Evolutionary conservation across 2,888 invertebrate genomes (phyloP).

Genomic region (Odiellus spinosus): DNA sequence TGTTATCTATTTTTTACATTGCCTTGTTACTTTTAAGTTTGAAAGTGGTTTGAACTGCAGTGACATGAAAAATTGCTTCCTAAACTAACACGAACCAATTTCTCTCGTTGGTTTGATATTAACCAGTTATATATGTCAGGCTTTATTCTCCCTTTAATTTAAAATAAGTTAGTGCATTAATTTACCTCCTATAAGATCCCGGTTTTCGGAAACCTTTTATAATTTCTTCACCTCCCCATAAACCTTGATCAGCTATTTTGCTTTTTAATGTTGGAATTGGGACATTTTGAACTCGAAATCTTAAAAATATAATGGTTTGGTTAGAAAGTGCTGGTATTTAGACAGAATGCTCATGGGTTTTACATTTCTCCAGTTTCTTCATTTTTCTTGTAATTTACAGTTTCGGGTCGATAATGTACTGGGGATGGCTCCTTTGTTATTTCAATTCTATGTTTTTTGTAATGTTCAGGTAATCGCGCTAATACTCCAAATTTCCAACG

Average conservation of each 20-base stretch:
- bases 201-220: constrained; percentile 64
- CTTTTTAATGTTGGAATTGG: constrained; percentile 61
- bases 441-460: constrained; percentile 36
- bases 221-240: constrained; percentile 95
- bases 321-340: too few species aligned
- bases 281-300: constrained; percentile 52
- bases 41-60: too few species aligned
- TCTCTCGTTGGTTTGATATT: too few species aligned
- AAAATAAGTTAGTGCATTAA: not conserved
- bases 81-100: too few species aligned
- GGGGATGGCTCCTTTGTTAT: constrained; percentile 51
- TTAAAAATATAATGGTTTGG: constrained; percentile 23
- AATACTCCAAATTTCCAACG: constrained; percentile 5
- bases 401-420: constrained; percentile 53
- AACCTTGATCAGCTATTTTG: constrained; percentile 58
- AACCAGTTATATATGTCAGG: too few species aligned
- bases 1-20: too few species aligned
- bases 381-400: constrained; percentile 54
- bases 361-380: constrained; percentile 56
- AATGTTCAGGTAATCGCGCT: constrained; percentile 16
- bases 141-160: too few species aligned
- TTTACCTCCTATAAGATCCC: too few species aligned
- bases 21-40: too few species aligned
- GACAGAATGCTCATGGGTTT: too few species aligned
- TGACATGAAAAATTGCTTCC: too few species aligned